Conservation (phyloP, 1,140 invertebrate species). For the Nixonia krombeini region DNA sequence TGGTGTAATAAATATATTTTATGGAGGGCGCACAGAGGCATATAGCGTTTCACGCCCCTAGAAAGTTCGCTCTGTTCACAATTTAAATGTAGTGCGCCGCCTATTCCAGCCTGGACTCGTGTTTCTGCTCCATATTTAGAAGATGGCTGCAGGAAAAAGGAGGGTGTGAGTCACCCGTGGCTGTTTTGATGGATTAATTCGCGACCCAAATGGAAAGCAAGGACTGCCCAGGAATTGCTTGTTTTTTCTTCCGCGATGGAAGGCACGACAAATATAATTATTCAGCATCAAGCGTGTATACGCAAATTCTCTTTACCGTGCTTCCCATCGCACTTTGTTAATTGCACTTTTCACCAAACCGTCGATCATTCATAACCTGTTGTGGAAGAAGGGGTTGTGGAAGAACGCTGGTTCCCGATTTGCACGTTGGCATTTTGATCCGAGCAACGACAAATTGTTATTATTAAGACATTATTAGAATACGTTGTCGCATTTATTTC, state of each 20-base stretch:
- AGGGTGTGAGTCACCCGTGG: slow-evolving; percentile 57
- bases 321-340: too few relatives aligned
- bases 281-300: background rate
- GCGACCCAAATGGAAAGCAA: slow-evolving; percentile 63
- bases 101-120: slow-evolving; percentile 53
- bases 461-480: too few relatives aligned
- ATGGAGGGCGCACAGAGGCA: slow-evolving; percentile 18
- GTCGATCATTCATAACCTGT: too few relatives aligned
- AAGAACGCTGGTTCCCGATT: too few relatives aligned
- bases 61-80: slow-evolving; percentile 33
- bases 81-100: slow-evolving; percentile 55
- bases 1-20: slow-evolving; percentile 42
- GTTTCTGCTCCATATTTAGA: slow-evolving; percentile 56
- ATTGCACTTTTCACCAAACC: too few relatives aligned
- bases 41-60: slow-evolving; percentile 33
- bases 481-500: too few relatives aligned
- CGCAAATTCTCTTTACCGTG: too few relatives aligned
- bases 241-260: slow-evolving; percentile 43
- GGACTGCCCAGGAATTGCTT: slow-evolving; percentile 52
- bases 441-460: too few relatives aligned
- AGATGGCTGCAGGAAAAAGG: slow-evolving; percentile 45
- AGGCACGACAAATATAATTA: slow-evolving; percentile 45
- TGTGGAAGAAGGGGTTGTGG: too few relatives aligned
- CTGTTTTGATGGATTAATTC: slow-evolving; percentile 70
- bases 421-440: too few relatives aligned